A percentile compares a stretch with the other conserved stretches of the same genome.
phyloP scores from a whole-genome alignment of 2,888 invertebrate genomes.

The Chloroclystis v-ata region DNA sequence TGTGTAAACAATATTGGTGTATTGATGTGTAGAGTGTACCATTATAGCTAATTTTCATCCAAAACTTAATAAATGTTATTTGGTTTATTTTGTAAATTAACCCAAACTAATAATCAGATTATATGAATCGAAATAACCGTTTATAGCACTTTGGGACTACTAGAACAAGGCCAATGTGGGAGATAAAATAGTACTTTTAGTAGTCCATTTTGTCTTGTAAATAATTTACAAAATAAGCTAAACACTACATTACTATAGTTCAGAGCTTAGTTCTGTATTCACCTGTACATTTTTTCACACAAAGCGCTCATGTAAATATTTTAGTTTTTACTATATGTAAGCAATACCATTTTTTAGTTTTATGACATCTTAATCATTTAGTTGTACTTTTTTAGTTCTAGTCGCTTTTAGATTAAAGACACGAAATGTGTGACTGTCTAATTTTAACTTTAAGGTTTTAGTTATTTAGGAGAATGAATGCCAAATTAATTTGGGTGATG shows the following conservation, averaged over 20 bases:
- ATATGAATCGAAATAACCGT: too few relatives aligned
- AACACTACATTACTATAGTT: too few relatives aligned
- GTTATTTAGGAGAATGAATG: slow-evolving; percentile 11
- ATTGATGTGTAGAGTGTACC: too few relatives aligned
- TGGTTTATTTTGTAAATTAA: neutral
- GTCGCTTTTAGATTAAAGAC: slow-evolving; percentile 64
- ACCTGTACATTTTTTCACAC: slow-evolving; percentile 13
- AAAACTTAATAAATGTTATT: too few relatives aligned
- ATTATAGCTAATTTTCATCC: too few relatives aligned
- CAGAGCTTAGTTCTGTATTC: slow-evolving; percentile 1
- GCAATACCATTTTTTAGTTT: slow-evolving; percentile 37
- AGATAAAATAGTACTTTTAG: too few relatives aligned
- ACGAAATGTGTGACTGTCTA: slow-evolving; percentile 21
- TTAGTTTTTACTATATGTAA: slow-evolving; percentile 44
- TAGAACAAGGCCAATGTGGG: too few relatives aligned
- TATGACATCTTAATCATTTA: slow-evolving; percentile 63
- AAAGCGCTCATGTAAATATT: slow-evolving; percentile 40
- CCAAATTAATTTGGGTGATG: slow-evolving; percentile 14
- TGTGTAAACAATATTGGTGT: too few relatives aligned
- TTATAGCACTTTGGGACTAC: too few relatives aligned
- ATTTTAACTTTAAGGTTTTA: neutral
- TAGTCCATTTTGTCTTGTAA: too few relatives aligned
- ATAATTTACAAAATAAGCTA: too few relatives aligned
- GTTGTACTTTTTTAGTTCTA: slow-evolving; percentile 70
- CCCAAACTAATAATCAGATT: neutral